These are phyloP conservation scores for Eugnorisma glareosa DNA, from an alignment of 2,888 invertebrate species.

Conservation along the genomic window DNA sequence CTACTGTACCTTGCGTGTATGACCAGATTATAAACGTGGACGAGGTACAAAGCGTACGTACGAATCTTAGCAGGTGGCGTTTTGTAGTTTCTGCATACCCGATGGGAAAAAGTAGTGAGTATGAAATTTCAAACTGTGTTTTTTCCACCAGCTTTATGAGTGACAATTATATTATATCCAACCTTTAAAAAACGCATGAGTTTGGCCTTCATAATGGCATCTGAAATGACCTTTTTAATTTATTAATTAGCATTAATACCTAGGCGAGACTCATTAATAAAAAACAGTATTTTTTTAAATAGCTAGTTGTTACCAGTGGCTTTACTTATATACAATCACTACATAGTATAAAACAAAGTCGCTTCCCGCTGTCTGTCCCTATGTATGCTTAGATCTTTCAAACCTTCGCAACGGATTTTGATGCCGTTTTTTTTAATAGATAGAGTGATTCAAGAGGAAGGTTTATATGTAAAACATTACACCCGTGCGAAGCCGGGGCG, in stretches of 20 bases:
- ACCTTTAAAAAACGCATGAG: neutral
- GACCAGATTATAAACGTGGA: neutral
- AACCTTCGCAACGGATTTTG: too few relatives aligned
- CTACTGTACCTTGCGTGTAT: neutral
- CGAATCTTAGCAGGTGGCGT: too few relatives aligned
- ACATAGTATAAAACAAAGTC: too few relatives aligned
- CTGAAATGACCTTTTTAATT: conserved; percentile 32
- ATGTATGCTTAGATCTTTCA: too few relatives aligned
- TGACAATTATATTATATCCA: neutral
- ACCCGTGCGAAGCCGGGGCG: too few relatives aligned
- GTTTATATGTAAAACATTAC: too few relatives aligned
- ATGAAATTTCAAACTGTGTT: neutral
- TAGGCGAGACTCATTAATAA: neutral
- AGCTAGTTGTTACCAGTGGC: neutral
- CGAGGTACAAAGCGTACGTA: too few relatives aligned
- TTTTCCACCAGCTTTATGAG: neutral
- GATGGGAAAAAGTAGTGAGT: too few relatives aligned
- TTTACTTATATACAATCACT: neutral
- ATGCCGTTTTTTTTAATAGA: too few relatives aligned
- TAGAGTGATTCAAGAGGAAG: too few relatives aligned
- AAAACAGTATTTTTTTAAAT: neutral
- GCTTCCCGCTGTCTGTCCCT: too few relatives aligned
- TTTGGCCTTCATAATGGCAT: neutral
- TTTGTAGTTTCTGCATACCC: too few relatives aligned
- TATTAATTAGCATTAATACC: conserved; percentile 19